Percentiles rank a stretch among this genome's conserved stretches.
Conservation (phyloP, 2,888 invertebrate species). For the Cyclophora punctaria region DNA sequence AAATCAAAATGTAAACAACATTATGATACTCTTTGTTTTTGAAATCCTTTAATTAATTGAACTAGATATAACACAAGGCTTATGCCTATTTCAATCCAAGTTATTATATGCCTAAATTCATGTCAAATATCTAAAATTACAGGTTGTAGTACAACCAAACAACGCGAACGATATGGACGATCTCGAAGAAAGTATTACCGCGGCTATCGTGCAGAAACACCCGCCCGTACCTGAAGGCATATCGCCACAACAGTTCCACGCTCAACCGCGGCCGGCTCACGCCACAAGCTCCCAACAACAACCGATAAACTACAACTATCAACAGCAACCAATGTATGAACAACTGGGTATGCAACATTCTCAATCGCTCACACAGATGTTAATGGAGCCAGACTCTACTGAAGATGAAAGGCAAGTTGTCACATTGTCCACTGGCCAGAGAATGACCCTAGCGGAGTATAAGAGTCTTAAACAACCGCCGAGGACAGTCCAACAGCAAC, state of each 20-base stretch:
- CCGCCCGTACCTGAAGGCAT: conserved; percentile 39
- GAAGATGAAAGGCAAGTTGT: conserved; percentile 62
- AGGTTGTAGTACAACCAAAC: conserved; percentile 62
- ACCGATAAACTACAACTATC: conserved; percentile 42
- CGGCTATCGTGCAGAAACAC: conserved; percentile 63
- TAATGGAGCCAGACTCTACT: conserved; percentile 50
- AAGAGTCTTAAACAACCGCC: conserved; percentile 50
- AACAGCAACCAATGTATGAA: conserved; percentile 41
- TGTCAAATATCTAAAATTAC: neutral
- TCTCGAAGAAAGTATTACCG: conserved; percentile 70
- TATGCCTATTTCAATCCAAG: no score
- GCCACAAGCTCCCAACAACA: conserved; percentile 35
- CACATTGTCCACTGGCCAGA: conserved; percentile 56
- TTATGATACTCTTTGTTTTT: no score
- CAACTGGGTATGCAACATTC: conserved; percentile 43
- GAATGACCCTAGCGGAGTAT: conserved; percentile 63
- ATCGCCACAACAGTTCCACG: conserved; percentile 44
- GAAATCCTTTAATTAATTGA: no score
- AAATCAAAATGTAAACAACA: no score
- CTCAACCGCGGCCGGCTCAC: conserved; percentile 39
- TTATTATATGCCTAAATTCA: no score
- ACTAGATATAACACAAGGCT: no score
- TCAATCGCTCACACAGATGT: conserved; percentile 41
- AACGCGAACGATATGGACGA: conserved; percentile 69
- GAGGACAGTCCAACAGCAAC: conserved; percentile 42